phyloP scores from a whole-genome alignment of 2,797 vertebrate genomes.

The Gambusia yucatana region DNA sequence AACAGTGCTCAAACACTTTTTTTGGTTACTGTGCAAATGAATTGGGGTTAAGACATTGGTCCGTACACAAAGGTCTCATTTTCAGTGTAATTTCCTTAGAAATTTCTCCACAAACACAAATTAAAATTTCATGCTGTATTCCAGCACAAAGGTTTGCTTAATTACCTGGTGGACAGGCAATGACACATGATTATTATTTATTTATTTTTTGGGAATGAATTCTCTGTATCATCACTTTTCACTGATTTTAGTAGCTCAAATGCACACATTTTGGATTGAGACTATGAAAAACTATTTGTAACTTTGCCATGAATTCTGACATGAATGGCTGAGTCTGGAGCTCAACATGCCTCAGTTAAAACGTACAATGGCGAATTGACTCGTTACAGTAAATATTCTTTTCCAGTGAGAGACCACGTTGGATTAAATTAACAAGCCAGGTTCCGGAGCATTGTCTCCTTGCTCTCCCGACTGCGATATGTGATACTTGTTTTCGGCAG shows the following conservation, averaged over 20 bases:
- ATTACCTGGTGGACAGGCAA: background rate
- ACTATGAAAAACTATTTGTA: background rate
- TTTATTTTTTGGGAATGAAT: background rate
- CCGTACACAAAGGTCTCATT: slow-evolving; percentile 16
- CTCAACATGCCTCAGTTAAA: slow-evolving; percentile 3
- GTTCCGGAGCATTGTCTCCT: slow-evolving; percentile 68
- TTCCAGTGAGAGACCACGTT: slow-evolving; percentile 22
- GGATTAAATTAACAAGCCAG: slow-evolving; percentile 60
- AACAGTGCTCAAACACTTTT: slow-evolving; percentile 58
- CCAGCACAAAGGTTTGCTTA: background rate
- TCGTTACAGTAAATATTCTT: slow-evolving; percentile 11
- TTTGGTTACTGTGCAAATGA: slow-evolving; percentile 42
- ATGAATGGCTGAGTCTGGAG: background rate
- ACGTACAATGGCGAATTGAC: slow-evolving; percentile 23
- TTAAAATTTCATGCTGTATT: background rate
- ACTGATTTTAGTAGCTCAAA: background rate
- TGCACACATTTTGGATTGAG: background rate
- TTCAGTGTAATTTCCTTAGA: background rate
- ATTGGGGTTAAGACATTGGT: slow-evolving; percentile 48
- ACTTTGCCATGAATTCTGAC: background rate
- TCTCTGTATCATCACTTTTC: background rate
- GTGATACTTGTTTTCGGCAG: slow-evolving; percentile 83
- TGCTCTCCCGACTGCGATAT: slow-evolving; percentile 65
- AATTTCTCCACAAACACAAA: background rate
- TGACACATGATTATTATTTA: background rate